A percentile compares a stretch with the other conserved stretches of the same genome.
These are phyloP conservation scores for Ceratothoa steindachneri DNA, from an alignment of 2,888 invertebrate species.

Conservation along the genomic window DNA sequence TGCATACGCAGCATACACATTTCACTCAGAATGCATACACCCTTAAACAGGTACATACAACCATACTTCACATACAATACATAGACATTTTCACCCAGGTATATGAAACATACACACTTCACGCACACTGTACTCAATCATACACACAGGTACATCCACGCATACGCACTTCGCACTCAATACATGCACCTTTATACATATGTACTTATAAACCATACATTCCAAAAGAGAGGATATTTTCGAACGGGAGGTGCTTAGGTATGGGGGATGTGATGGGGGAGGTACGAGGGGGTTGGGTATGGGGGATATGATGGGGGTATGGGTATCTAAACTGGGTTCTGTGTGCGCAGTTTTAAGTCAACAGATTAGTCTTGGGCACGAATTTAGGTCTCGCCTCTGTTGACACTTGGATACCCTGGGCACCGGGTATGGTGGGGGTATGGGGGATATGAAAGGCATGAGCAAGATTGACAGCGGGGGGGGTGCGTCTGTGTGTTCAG, in stretches of 20 bases:
- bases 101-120: conserved; percentile 3
- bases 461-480: too few relatives aligned
- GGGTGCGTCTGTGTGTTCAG: not conserved
- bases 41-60: too few relatives aligned
- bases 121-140: not conserved
- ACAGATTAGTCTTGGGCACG: not conserved
- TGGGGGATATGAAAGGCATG: too few relatives aligned
- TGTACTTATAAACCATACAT: too few relatives aligned
- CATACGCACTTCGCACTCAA: too few relatives aligned
- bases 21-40: too few relatives aligned
- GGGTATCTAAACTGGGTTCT: not conserved
- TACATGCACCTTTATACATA: too few relatives aligned
- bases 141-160: not conserved
- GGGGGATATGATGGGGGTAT: not conserved
- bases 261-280: too few relatives aligned
- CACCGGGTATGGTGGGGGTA: not conserved
- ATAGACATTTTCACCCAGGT: not conserved
- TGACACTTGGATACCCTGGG: not conserved
- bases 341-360: not conserved
- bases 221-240: not conserved
- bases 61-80: not conserved
- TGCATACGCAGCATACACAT: too few relatives aligned
- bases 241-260: too few relatives aligned
- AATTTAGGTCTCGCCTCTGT: not conserved
- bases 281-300: too few relatives aligned